Percentiles rank a stretch among this genome's conserved stretches.
phyloP scores from a whole-genome alignment of 2,888 invertebrate species.

The Amphipyra tragopoginis region DNA sequence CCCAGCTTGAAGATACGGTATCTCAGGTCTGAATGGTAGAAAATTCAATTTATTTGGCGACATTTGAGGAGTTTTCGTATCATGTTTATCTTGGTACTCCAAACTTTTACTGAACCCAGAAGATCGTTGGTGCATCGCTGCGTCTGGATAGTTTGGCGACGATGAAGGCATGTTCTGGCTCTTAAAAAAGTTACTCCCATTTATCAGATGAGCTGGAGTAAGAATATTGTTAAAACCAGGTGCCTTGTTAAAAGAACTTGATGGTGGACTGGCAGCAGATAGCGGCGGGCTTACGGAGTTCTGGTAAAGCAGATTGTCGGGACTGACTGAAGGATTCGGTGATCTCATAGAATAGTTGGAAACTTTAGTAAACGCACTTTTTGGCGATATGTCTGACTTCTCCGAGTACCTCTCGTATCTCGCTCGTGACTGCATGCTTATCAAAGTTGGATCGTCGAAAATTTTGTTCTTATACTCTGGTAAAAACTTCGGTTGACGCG shows the following conservation, averaged over 20 bases:
- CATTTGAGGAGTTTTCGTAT: slow-evolving; percentile 74
- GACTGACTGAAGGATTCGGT: slow-evolving; percentile 93
- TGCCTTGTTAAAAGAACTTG: slow-evolving; percentile 76
- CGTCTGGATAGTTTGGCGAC: slow-evolving; percentile 85
- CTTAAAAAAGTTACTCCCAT: slow-evolving; percentile 89
- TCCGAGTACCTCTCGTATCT: slow-evolving; percentile 86
- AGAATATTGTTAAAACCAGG: slow-evolving; percentile 81
- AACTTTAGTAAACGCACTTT: slow-evolving; percentile 97
- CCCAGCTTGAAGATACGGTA: slow-evolving; percentile 86
- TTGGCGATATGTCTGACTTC: slow-evolving; percentile 88
- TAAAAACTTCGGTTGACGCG: slow-evolving; percentile 87
- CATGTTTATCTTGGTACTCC: slow-evolving; percentile 81
- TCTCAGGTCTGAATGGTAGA: slow-evolving; percentile 90
- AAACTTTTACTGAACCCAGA: slow-evolving; percentile 72
- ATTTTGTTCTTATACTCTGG: slow-evolving; percentile 89
- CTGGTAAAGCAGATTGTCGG: slow-evolving; percentile 94
- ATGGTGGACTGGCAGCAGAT: slow-evolving; percentile 90
- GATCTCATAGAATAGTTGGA: slow-evolving; percentile 88
- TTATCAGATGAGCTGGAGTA: slow-evolving; percentile 83
- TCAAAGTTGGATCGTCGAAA: slow-evolving; percentile 90
- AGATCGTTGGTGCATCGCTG: slow-evolving; percentile 76
- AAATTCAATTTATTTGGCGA: slow-evolving; percentile 89
- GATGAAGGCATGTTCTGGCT: slow-evolving; percentile 83
- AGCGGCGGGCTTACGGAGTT: slow-evolving; percentile 94
- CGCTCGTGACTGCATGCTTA: slow-evolving; percentile 87